Percentiles rank a stretch among this genome's conserved stretches.
Conservation (phyloP, 2,797 vertebrate genomes). For the Enteromius thamalakanensis region DNA sequence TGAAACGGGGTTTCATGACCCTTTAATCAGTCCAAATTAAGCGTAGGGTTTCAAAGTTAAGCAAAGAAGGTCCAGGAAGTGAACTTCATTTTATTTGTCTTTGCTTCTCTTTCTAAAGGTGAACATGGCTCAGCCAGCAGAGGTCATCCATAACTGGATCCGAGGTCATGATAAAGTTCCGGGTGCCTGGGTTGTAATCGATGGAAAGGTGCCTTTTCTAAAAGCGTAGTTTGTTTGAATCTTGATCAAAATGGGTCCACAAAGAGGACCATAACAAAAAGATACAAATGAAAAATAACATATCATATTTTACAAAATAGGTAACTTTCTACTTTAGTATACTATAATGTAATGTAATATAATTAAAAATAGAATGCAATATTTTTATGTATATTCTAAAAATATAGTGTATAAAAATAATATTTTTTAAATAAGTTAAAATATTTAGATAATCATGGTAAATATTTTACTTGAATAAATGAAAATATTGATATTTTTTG, state of each 20-base stretch:
- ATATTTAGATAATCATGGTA: no score
- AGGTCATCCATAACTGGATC: constrained; percentile 94
- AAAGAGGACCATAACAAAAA: background rate
- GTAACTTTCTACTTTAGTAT: no score
- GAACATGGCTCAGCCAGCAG: constrained; percentile 84
- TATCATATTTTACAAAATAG: no score
- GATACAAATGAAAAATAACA: background rate
- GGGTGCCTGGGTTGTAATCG: constrained; percentile 88
- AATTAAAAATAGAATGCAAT: no score
- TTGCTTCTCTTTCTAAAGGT: constrained; percentile 73
- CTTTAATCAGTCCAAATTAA: background rate
- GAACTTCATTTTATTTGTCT: background rate
- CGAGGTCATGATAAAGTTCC: constrained; percentile 97
- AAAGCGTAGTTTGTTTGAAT: background rate
- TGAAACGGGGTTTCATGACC: no score
- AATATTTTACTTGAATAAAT: no score
- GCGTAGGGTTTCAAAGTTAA: background rate
- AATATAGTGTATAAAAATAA: no score
- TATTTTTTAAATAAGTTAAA: no score
- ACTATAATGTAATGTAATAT: no score
- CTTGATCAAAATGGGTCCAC: background rate
- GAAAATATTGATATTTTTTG: no score
- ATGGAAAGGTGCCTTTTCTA: constrained; percentile 80
- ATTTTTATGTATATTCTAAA: no score
- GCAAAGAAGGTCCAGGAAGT: background rate